Conservation (phyloP, 2,797 vertebrate species). For the Melanogrammus aeglefinus region DNA sequence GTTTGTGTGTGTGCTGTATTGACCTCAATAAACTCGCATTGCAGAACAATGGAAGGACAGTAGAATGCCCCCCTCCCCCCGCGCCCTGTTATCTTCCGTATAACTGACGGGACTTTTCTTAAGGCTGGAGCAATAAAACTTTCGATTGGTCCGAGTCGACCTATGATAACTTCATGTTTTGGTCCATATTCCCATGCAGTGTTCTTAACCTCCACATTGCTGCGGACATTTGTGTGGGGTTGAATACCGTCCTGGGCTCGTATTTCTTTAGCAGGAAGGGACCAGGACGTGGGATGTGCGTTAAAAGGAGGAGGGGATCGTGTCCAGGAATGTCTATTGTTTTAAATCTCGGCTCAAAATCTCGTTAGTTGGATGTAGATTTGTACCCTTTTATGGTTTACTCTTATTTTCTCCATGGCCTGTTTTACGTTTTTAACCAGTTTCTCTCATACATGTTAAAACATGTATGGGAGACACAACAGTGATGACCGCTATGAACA, state of each 20-base stretch:
- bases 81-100: neutral
- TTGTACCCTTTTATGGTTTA: neutral
- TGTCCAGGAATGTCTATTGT: slow-evolving; percentile 4
- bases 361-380: neutral
- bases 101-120: neutral
- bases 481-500: neutral
- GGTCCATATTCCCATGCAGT: neutral
- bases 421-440: neutral
- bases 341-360: neutral
- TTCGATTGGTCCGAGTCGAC: neutral
- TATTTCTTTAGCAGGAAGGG: neutral
- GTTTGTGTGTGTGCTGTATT: neutral
- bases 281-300: neutral
- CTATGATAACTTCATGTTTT: neutral
- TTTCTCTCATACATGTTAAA: neutral
- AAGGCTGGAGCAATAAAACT: neutral
- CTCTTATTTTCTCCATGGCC: neutral
- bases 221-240: neutral
- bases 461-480: neutral
- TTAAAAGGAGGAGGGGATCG: neutral
- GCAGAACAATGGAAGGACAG: neutral
- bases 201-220: neutral
- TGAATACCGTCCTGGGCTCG: neutral
- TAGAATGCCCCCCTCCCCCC: neutral
- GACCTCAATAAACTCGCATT: slow-evolving; percentile 15